Evolutionary conservation across 2,888 invertebrate genomes (phyloP).

Genomic region (Oscheius sp.): DNA sequence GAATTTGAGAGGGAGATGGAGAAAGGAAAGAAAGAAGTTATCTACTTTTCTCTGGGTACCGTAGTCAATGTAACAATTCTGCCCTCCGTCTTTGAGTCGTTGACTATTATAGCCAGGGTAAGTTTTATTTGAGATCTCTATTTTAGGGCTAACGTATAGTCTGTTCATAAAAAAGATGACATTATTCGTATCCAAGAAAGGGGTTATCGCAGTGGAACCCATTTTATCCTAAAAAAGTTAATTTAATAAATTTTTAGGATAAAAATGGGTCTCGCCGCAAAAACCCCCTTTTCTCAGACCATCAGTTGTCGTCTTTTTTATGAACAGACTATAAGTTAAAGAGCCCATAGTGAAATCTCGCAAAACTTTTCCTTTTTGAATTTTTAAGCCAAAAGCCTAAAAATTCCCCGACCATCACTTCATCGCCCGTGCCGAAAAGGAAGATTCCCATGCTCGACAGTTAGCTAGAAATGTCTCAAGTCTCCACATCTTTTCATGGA

Average conservation of each 20-base stretch:
- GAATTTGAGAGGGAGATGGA: conserved; percentile 39
- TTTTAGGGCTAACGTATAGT: too few relatives aligned
- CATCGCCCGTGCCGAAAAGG: conserved; percentile 52
- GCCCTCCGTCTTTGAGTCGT: conserved; percentile 21
- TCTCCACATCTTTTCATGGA: conserved; percentile 45
- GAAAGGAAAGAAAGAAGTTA: conserved; percentile 46
- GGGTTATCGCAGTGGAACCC: too few relatives aligned
- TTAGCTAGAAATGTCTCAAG: conserved; percentile 28
- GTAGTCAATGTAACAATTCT: conserved; percentile 46
- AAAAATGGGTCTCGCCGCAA: too few relatives aligned
- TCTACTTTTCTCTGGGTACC: conserved; percentile 54
- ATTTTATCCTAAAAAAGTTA: too few relatives aligned
- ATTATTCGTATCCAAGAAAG: too few relatives aligned
- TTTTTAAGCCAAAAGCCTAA: conserved; percentile 42
- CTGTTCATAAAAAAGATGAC: too few relatives aligned
- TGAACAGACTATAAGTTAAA: too few relatives aligned
- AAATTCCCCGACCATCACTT: conserved; percentile 52
- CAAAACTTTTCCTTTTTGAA: conserved; percentile 30
- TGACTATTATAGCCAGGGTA: background rate
- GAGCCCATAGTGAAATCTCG: too few relatives aligned
- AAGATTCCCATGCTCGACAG: background rate
- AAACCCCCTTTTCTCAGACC: too few relatives aligned
- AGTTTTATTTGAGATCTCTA: too few relatives aligned
- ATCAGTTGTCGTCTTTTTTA: too few relatives aligned
- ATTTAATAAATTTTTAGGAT: too few relatives aligned